A percentile compares a stretch with the other conserved stretches of the same genome.
phyloP scores from a whole-genome alignment of 1,140 invertebrate genomes.

The Mactra quadrangularis region DNA sequence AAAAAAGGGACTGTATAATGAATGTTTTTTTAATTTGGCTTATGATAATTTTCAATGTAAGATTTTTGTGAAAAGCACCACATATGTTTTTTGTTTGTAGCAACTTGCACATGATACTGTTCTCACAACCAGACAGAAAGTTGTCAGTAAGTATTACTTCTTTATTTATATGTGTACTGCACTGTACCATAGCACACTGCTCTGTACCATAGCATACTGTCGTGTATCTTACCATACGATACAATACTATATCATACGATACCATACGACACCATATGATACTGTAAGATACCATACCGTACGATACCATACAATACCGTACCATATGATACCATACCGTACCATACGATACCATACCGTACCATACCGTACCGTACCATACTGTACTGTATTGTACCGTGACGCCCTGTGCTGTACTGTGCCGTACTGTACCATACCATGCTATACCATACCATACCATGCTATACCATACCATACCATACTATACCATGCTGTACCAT shows the following conservation, averaged over 20 bases:
- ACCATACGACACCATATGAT: neutral
- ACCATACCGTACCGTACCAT: constrained; percentile 45
- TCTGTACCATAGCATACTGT: too few species aligned
- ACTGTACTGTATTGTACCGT: neutral
- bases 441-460: constrained; percentile 57
- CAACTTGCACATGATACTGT: constrained; percentile 88
- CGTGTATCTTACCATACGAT: too few species aligned
- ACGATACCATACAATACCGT: too few species aligned
- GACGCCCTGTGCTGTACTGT: too few species aligned
- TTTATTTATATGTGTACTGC: neutral
- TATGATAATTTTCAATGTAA: too few species aligned
- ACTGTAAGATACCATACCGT: neutral
- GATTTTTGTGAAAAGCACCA: too few species aligned
- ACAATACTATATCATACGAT: neutral
- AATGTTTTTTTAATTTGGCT: too few species aligned
- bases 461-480: constrained; percentile 61
- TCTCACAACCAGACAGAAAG: constrained; percentile 92
- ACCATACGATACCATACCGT: constrained; percentile 42
- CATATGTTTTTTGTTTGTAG: constrained; percentile 62
- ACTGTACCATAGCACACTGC: neutral
- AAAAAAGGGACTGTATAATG: too few species aligned
- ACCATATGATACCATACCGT: constrained; percentile 57
- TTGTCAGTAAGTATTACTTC: constrained; percentile 85
- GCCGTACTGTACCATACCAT: constrained; percentile 57
- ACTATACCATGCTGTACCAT: constrained; percentile 46